phyloP scores from a whole-genome alignment of 2,797 vertebrate genomes.

The Urophycis tenuis region DNA sequence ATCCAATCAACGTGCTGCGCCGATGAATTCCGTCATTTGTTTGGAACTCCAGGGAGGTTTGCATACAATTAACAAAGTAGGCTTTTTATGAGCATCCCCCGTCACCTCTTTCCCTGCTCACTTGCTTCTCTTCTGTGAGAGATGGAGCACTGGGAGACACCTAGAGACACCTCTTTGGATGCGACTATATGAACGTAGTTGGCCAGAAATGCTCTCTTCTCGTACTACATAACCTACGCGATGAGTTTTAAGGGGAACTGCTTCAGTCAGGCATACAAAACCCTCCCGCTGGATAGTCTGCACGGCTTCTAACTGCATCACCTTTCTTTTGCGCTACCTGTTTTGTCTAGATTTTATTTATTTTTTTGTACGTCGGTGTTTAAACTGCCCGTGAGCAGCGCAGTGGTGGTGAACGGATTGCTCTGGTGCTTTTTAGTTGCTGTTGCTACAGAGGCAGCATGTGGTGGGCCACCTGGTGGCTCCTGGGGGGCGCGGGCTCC shows the following conservation, averaged over 20 bases:
- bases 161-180: neutral
- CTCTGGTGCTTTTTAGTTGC: too few species aligned
- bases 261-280: neutral
- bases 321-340: neutral
- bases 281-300: neutral
- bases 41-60: neutral
- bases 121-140: neutral
- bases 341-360: too few species aligned
- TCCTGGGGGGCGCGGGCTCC: slow-evolving; percentile 33
- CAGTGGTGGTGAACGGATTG: neutral
- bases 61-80: neutral
- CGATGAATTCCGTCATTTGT: neutral
- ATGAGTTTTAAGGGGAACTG: neutral
- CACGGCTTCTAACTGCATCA: neutral
- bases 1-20: neutral
- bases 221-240: too few species aligned
- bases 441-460: neutral
- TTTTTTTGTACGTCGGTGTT: neutral
- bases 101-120: neutral
- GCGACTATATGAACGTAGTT: neutral
- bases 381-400: neutral
- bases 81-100: neutral
- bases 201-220: too few species aligned
- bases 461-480: slow-evolving; percentile 47
- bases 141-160: neutral